These are phyloP conservation scores for Ecliptopera silaceata DNA, from an alignment of 2,888 invertebrate genomes.

Conservation along the genomic window DNA sequence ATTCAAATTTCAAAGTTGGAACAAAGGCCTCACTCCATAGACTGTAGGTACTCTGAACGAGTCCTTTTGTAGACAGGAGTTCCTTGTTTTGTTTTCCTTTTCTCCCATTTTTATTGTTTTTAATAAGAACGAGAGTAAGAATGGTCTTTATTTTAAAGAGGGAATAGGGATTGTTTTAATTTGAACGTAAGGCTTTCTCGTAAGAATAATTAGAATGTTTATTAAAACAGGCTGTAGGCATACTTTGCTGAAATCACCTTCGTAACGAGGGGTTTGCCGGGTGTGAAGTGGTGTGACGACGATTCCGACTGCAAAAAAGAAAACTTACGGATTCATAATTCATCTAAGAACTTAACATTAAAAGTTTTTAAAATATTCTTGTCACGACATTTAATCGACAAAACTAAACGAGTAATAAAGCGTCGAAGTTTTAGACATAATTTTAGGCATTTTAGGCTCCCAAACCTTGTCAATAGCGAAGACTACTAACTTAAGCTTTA, in stretches of 20 bases:
- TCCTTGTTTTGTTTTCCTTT: constrained; percentile 45
- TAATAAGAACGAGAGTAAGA: constrained; percentile 28
- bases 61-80: constrained; percentile 39
- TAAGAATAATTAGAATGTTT: constrained; percentile 22
- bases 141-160: constrained; percentile 28
- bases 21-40: constrained; percentile 43
- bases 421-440: no score
- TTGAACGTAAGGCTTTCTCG: constrained; percentile 8
- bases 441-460: no score
- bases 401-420: no score
- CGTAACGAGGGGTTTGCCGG: constrained; percentile 9
- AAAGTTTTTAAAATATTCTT: no score
- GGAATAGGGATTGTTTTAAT: constrained; percentile 22
- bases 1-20: constrained; percentile 62
- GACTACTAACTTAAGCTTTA: neutral
- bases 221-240: constrained; percentile 22
- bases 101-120: constrained; percentile 40
- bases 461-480: no score
- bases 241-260: constrained; percentile 22
- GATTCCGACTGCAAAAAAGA: constrained; percentile 2
- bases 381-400: no score
- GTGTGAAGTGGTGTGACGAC: neutral
- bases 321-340: constrained; percentile 1
- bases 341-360: neutral
- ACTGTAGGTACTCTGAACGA: constrained; percentile 31